Percentiles rank a stretch among this genome's conserved stretches.
These are phyloP conservation scores for Meleagris gallopavo DNA, from an alignment of 2,113 vertebrate genomes.

Conservation along the genomic window DNA sequence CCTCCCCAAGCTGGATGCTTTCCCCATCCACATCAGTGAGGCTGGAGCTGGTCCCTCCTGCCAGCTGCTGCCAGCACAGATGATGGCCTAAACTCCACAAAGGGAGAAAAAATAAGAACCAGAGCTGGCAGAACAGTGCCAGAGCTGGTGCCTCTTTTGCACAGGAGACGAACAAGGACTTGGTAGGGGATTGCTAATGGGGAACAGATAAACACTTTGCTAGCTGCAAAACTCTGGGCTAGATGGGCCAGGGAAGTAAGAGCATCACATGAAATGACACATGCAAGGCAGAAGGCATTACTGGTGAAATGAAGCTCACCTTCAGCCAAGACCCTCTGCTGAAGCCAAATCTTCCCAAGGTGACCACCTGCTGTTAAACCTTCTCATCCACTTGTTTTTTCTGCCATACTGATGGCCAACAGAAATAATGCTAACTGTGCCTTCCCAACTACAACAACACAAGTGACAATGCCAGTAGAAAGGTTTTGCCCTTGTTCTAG, in stretches of 20 bases:
- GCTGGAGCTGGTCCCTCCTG: conserved; percentile 18
- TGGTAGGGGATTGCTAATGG: neutral
- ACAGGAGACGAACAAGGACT: neutral
- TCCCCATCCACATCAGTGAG: neutral
- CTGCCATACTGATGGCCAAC: neutral
- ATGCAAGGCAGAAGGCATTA: neutral
- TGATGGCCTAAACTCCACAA: conserved; percentile 4
- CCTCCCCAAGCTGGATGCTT: neutral
- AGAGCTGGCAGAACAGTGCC: neutral
- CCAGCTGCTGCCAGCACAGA: conserved; percentile 43
- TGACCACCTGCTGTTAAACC: neutral
- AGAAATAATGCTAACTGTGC: accelerated
- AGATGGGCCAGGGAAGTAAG: neutral
- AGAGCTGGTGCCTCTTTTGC: neutral
- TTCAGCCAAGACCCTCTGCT: neutral
- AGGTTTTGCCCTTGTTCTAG: accelerated
- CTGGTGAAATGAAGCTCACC: neutral
- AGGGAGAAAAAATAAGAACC: neutral
- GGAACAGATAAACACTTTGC: neutral
- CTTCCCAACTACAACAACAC: neutral
- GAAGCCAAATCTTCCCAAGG: neutral
- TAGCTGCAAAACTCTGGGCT: neutral
- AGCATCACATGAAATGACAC: neutral
- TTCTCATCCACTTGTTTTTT: neutral
- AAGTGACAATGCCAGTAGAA: neutral